Evolutionary conservation across 2,888 invertebrate species (phyloP).

Genomic region (Formica aserva): DNA sequence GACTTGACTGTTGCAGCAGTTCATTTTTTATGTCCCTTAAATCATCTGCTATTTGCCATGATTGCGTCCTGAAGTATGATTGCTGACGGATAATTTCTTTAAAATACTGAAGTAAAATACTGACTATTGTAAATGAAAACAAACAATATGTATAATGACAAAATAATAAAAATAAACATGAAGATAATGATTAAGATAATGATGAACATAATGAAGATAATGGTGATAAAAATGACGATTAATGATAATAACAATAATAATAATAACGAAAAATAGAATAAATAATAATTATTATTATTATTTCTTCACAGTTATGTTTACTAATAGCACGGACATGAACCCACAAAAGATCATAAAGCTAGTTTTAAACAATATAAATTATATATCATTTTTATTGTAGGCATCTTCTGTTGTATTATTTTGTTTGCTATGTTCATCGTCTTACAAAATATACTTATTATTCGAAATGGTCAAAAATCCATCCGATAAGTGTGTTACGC

Average conservation of each 20-base stretch:
- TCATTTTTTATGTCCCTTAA: neutral
- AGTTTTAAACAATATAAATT: neutral
- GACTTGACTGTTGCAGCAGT: neutral
- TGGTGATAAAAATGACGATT: neutral
- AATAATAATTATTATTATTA: neutral
- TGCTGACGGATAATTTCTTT: slow-evolving; percentile 16
- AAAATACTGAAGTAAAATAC: neutral
- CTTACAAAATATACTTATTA: no score
- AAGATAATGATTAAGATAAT: neutral
- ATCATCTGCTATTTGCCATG: slow-evolving; percentile 12
- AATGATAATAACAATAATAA: neutral
- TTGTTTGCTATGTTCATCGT: no score
- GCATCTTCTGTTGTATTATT: no score
- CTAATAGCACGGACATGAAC: neutral
- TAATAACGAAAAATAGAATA: neutral
- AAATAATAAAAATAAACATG: neutral
- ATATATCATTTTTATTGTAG: no score
- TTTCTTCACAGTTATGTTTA: neutral
- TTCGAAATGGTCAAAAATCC: no score
- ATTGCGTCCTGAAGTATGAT: neutral
- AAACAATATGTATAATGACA: neutral
- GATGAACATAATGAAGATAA: neutral
- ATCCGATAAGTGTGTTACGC: no score
- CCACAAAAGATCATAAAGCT: neutral
- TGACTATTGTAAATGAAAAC: neutral